Conservation (phyloP, 2,888 invertebrate species). For the Ormia ochracea region DNA sequence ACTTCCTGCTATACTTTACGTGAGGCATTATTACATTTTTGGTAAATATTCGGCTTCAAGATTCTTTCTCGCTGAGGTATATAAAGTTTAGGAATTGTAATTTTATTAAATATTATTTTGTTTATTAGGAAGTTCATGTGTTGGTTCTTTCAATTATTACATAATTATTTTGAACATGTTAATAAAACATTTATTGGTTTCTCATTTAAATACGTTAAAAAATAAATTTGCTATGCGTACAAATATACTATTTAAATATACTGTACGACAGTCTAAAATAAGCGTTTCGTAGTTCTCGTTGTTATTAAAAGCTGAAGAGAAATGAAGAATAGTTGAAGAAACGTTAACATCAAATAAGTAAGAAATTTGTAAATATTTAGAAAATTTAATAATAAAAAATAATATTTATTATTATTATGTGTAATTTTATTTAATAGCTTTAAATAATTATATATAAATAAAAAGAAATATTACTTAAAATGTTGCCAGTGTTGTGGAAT, state of each 20-base stretch:
- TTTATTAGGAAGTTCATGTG: constrained; percentile 27
- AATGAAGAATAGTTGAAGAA: not conserved
- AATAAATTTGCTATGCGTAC: constrained; percentile 31
- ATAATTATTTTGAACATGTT: not conserved
- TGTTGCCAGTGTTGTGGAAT: no score
- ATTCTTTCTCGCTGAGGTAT: constrained; percentile 50
- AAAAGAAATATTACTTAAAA: no score
- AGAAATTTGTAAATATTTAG: not conserved
- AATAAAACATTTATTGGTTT: not conserved
- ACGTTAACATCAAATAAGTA: not conserved
- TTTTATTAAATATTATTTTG: constrained; percentile 2
- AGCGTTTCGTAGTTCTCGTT: constrained; percentile 60
- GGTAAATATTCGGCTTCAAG: not conserved
- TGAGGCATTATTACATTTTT: not conserved
- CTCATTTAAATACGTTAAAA: constrained; percentile 16
- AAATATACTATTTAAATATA: constrained; percentile 27
- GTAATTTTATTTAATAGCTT: no score
- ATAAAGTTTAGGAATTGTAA: constrained; percentile 51
- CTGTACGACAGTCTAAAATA: constrained; percentile 54
- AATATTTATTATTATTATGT: no score
- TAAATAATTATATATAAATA: no score
- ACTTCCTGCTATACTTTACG: not conserved
- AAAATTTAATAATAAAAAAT: not conserved
- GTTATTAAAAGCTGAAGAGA: constrained; percentile 55
- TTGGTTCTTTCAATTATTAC: not conserved